Base-by-base conservation (phyloP, 1,140 invertebrate genomes). In the Euschistus heros region DNA sequence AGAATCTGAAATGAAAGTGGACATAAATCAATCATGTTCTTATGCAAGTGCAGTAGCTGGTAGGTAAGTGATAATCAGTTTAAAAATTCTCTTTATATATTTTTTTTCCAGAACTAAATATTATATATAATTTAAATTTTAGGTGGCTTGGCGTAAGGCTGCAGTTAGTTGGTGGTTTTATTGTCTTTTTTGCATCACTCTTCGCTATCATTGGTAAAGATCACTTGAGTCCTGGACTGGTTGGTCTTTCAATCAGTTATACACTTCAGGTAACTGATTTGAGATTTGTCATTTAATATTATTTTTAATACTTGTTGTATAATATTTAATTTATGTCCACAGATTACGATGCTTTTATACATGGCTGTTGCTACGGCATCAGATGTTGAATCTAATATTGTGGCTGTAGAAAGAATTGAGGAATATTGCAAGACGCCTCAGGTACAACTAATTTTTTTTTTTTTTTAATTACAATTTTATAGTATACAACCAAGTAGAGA, bases 351-450 rank as follows among this genome's bases (percentile, higher is more conserved):
- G 82, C 93, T 91, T 0, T 77, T 98, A 10, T 98, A 97, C 75
- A 96, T 92, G 94, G 78, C 97, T 66, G 94, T 99, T 10, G 80
- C 94, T 67, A 97, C 97, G 93, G 92, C 91, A 0, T 92, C 92
- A 7, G 94, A 98, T 71, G 86, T 98, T 30, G 96, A 98, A 62
- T 96, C 93, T 0, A 97, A 98, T 73, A 97, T 98, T 68, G 95
- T 98, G 0, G 92, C 94, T n/a, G 94, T 98, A 1, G 96, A 99
- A 76, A 85, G 96, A 76, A 93, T 99, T 68, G 94, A 94, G 74
- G 95, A 98, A 73, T 98, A 98, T 73, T 85, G 89, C 2, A 91
- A 96, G 75, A 89, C 89, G 0, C 78, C 82, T 64, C 83, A 85
- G 73, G 81, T 37, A 37, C 8, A 10, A 37, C 33, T n/a, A 75